Conservation (phyloP, 1,140 invertebrate species). For the Anagrus nilaparvatae region DNA sequence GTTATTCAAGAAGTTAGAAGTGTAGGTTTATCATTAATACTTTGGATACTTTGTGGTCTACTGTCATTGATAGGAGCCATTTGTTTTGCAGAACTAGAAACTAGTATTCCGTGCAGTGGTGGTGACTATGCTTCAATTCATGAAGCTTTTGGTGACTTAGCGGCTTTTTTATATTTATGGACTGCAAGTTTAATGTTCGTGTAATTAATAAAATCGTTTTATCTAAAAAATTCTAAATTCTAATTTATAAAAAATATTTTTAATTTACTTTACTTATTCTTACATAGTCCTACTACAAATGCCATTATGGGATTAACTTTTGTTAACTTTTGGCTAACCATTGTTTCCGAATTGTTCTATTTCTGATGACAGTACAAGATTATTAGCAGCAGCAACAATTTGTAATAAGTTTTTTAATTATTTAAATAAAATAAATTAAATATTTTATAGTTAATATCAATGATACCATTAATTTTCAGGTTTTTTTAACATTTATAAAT, state of each 20-base stretch:
- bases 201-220: slow-evolving; percentile 38
- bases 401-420: slow-evolving; percentile 53
- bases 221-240: background rate
- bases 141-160: slow-evolving; percentile 83
- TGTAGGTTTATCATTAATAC: slow-evolving; percentile 72
- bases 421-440: slow-evolving; percentile 5
- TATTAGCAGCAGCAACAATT: slow-evolving; percentile 67
- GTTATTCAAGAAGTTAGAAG: slow-evolving; percentile 81
- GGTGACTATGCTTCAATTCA: slow-evolving; percentile 90
- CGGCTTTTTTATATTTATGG: slow-evolving; percentile 91
- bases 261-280: slow-evolving; percentile 1
- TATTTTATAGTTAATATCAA: slow-evolving; percentile 7
- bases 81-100: slow-evolving; percentile 92
- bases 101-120: slow-evolving; percentile 69
- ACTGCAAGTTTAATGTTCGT: slow-evolving; percentile 74
- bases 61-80: slow-evolving; percentile 82
- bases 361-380: slow-evolving; percentile 53
- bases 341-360: slow-evolving; percentile 65
- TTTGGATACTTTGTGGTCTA: slow-evolving; percentile 82
- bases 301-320: slow-evolving; percentile 89
- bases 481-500: slow-evolving; percentile 76
- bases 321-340: slow-evolving; percentile 79
- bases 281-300: slow-evolving; percentile 69
- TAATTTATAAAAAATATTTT: background rate
- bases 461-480: slow-evolving; percentile 40